phyloP scores from a whole-genome alignment of 2,888 invertebrate genomes.

The Caenorhabditis uteleia region DNA sequence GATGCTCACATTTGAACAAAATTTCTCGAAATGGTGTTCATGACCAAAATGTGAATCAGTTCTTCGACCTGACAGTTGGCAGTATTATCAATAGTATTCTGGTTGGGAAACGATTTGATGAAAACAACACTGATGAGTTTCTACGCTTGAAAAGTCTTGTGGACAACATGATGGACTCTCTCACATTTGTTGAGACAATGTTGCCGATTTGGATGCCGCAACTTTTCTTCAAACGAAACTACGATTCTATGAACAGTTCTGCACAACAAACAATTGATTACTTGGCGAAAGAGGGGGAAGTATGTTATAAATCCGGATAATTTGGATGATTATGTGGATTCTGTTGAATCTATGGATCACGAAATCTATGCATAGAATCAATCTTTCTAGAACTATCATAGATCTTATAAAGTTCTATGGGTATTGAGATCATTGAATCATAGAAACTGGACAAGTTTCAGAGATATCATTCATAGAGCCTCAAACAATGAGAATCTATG shows the following conservation, averaged over 20 bases:
- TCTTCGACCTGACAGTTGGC: slow-evolving; percentile 19
- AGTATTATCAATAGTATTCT: slow-evolving; percentile 37
- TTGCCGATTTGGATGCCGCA: slow-evolving; percentile 14
- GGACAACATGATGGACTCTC: slow-evolving; percentile 10
- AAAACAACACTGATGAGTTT: slow-evolving; percentile 13
- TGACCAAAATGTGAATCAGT: slow-evolving; percentile 1
- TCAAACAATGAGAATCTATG: no score
- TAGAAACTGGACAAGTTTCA: no score
- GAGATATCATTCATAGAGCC: no score
- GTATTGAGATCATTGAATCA: no score
- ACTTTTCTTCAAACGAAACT: slow-evolving; percentile 3
- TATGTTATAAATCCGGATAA: slow-evolving; percentile 28
- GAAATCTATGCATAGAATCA: no score
- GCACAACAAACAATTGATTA: slow-evolving; percentile 5
- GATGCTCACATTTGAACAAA: slow-evolving; percentile 16
- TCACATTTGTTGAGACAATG: slow-evolving; percentile 7
- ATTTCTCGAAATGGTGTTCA: slow-evolving; percentile 5
- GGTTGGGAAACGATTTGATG: slow-evolving; percentile 11
- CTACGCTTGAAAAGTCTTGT: slow-evolving; percentile 7
- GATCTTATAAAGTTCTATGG: no score
- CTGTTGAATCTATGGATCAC: no score
- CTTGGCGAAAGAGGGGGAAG: slow-evolving; percentile 10
- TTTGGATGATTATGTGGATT: slow-evolving; percentile 39
- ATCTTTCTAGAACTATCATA: no score
- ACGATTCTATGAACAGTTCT: not conserved